Conservation (phyloP, 2,797 vertebrate species). For the Darevskia mixta region DNA sequence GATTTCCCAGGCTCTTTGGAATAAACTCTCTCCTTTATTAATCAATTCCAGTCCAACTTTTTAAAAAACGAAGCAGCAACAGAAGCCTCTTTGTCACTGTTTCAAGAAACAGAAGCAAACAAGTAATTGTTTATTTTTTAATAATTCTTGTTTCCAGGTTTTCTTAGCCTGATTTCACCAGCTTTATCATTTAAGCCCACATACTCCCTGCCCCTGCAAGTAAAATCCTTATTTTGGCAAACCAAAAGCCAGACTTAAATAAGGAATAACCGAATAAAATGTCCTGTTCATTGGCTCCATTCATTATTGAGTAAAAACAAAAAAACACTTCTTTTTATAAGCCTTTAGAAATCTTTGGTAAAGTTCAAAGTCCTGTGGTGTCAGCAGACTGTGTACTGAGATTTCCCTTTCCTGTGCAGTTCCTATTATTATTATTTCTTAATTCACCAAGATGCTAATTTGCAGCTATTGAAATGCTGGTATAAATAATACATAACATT, state of each 20-base stretch:
- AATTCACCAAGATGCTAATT: constrained; percentile 65
- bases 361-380: background rate
- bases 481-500: constrained; percentile 72
- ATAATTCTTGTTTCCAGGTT: background rate
- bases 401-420: constrained; percentile 43
- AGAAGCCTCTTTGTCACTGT: constrained; percentile 33
- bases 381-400: background rate
- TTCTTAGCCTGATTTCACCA: constrained; percentile 1
- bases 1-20: background rate
- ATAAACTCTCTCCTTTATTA: constrained; percentile 33
- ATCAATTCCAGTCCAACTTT: constrained; percentile 21
- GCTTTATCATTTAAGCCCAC: background rate
- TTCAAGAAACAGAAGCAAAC: constrained; percentile 6
- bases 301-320: background rate
- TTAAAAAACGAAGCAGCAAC: constrained; percentile 25
- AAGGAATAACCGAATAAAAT: constrained; percentile 7
- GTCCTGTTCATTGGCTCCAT: constrained; percentile 9
- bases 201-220: constrained; percentile 20
- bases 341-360: background rate
- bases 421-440: constrained; percentile 16
- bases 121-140: background rate
- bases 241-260: background rate
- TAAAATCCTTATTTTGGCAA: background rate
- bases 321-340: background rate
- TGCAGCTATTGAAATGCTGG: constrained; percentile 54